Base-by-base conservation (phyloP, 2,888 invertebrate species). In the Meteorus cinctellus region DNA sequence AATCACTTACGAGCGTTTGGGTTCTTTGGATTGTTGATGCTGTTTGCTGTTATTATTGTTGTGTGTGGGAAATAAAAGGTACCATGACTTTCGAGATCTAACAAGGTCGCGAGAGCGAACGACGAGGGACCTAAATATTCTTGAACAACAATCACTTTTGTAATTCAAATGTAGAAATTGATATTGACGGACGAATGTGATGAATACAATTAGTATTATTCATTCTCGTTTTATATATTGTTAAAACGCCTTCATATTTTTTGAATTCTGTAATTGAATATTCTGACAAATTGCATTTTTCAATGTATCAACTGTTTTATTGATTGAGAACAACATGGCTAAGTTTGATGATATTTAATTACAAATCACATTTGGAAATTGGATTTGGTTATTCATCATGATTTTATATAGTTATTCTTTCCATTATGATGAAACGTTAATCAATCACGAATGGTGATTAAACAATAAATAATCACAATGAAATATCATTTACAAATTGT, bases 21-120 rank as follows among this genome's bases (percentile, higher is more conserved):
- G 8, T n/a, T 65, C 59, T 55, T 55, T 55, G 19, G n/a, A 55
- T 55, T 55, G n/a, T 55, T 55, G n/a, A 8, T 55, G n/a, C 10
- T 55, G 8, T 24, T 34, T 16, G 31, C 14, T n/a, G 31, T 62
- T 62, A n/a, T 55, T 55, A 6, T 62, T 62, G 10, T 62, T 31
- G 31, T 31, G 14, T 34, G 60, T 71, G 71, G 60, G 71, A 71
- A 71, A 71, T 60, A 60, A 55, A 55, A 31, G 55, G 41, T 19
- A 12, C 70, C 59, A 62, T 71, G 71, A 60, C 71, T 71, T 60
- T 71, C 62, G 19, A 60, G 24, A 59, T n/a, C 24, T 59, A 70
- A 70, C 71, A 71, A 71, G 71, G 71, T 60, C 72, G 31, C 14
- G 48, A 14, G 31, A 62, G 12, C 8, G 55, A 55, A 31, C 31